Conservation (phyloP, 2,797 vertebrate species). For the Centropyge bicolor region DNA sequence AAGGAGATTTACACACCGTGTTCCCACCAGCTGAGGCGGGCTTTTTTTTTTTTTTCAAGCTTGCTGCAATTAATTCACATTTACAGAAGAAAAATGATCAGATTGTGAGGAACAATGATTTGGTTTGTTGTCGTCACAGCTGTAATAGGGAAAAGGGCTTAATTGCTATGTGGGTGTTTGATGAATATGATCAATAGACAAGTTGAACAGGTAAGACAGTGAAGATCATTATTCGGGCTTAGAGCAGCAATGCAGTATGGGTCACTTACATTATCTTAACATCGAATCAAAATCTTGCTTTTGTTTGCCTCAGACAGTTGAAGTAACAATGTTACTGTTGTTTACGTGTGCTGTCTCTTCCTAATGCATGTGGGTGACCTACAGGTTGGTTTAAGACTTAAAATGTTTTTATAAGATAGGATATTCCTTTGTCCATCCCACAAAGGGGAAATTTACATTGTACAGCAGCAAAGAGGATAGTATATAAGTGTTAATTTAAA, state of each 20-base stretch:
- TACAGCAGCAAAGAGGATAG: too few relatives aligned
- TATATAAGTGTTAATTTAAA: too few relatives aligned
- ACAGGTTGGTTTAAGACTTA: background rate
- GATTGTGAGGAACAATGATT: slow-evolving; percentile 41
- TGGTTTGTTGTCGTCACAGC: slow-evolving; percentile 55
- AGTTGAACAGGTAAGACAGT: slow-evolving; percentile 10
- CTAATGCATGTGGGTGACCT: background rate
- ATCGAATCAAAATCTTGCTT: background rate
- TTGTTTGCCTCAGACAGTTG: background rate
- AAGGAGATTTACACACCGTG: slow-evolving; percentile 29
- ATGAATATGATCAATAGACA: slow-evolving; percentile 36
- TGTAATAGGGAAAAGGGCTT: slow-evolving; percentile 8
- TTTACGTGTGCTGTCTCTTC: background rate
- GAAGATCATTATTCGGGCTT: slow-evolving; percentile 5
- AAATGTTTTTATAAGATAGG: too few relatives aligned
- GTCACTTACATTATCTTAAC: background rate
- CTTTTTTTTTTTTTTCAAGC: slow-evolving; percentile 19
- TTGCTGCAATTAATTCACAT: slow-evolving; percentile 50
- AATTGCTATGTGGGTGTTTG: slow-evolving; percentile 31
- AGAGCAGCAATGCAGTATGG: background rate
- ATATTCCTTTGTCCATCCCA: too few relatives aligned
- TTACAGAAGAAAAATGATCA: slow-evolving; percentile 41
- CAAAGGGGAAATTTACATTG: too few relatives aligned
- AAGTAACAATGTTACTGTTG: too few relatives aligned
- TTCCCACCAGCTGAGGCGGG: slow-evolving; percentile 33